Evolutionary conservation across 2,797 vertebrate species (phyloP).

Genomic region (Gymnoscopelus braueri): DNA sequence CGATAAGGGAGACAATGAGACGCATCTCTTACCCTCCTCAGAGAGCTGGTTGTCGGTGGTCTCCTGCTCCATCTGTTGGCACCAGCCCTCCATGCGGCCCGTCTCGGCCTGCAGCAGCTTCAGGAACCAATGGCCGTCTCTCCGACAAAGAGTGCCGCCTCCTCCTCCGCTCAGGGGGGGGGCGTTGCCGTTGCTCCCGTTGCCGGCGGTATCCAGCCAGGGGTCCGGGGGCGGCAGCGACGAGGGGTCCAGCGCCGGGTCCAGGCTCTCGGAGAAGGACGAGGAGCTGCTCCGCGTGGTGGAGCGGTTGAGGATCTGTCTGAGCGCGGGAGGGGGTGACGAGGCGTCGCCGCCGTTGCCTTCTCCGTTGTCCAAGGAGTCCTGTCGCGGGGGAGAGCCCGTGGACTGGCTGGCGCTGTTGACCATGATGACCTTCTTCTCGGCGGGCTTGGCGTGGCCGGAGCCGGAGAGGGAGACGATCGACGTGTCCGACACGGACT

Average conservation of each 20-base stretch:
- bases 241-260: conserved; percentile 94
- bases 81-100: conserved; percentile 97
- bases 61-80: conserved; percentile 98
- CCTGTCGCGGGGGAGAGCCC: conserved; percentile 83
- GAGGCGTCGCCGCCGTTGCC: conserved; percentile 61
- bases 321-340: conserved; percentile 72
- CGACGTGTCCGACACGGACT: conserved; percentile 89
- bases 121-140: conserved; percentile 97
- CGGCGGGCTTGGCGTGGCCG: conserved; percentile 82
- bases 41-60: conserved; percentile 97
- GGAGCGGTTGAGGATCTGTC: conserved; percentile 89
- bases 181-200: conserved; percentile 77
- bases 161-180: conserved; percentile 66
- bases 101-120: conserved; percentile 97
- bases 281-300: conserved; percentile 91
- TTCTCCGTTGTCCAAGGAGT: conserved; percentile 81
- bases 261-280: conserved; percentile 96
- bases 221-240: conserved; percentile 95
- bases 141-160: conserved; percentile 82
- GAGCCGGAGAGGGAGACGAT: conserved; percentile 56
- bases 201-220: conserved; percentile 93
- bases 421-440: conserved; percentile 87
- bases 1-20: no score
- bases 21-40: conserved; percentile 89
- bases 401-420: conserved; percentile 85